These are phyloP conservation scores for Drosophila saltans DNA, from an alignment of 1,140 invertebrate species.

Conservation along the genomic window DNA sequence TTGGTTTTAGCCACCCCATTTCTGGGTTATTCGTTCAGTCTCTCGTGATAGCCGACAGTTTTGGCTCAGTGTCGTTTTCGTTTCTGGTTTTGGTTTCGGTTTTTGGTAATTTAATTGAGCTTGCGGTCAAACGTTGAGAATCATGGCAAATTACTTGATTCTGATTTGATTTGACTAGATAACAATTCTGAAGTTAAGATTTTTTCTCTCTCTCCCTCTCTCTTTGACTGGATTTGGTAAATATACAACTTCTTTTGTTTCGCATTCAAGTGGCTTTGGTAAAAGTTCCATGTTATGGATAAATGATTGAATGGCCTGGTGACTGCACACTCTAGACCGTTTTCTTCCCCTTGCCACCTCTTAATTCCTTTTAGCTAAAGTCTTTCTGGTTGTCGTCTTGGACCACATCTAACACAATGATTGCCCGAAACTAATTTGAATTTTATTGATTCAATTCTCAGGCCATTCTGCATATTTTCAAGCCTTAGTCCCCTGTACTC, in stretches of 20 bases:
- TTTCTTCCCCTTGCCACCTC: too few species aligned
- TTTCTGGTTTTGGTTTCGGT: slow-evolving; percentile 40
- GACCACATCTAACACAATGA: slow-evolving; percentile 43
- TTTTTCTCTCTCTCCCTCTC: background rate
- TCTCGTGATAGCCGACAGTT: slow-evolving; percentile 9
- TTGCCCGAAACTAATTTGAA: slow-evolving; percentile 81
- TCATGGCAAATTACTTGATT: slow-evolving; percentile 79
- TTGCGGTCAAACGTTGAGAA: slow-evolving; percentile 75
- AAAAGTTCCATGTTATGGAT: slow-evolving; percentile 71
- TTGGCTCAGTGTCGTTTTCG: background rate
- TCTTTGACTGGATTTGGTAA: too few species aligned
- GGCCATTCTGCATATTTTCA: slow-evolving; percentile 26
- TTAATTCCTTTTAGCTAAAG: background rate
- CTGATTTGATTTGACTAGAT: slow-evolving; percentile 78
- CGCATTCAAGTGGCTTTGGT: slow-evolving; percentile 57
- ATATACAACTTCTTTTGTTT: slow-evolving; percentile 57
- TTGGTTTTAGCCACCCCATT: slow-evolving; percentile 13
- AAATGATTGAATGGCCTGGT: slow-evolving; percentile 63
- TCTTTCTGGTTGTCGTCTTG: slow-evolving; percentile 5
- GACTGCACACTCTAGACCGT: background rate
- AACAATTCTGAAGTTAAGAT: slow-evolving; percentile 40
- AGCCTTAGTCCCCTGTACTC: background rate
- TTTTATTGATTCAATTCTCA: slow-evolving; percentile 78
- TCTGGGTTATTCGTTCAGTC: slow-evolving; percentile 1
- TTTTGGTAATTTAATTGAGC: slow-evolving; percentile 76